Base-by-base conservation (phyloP, 1,140 invertebrate genomes). In the Trialeurodes vaporariorum region DNA sequence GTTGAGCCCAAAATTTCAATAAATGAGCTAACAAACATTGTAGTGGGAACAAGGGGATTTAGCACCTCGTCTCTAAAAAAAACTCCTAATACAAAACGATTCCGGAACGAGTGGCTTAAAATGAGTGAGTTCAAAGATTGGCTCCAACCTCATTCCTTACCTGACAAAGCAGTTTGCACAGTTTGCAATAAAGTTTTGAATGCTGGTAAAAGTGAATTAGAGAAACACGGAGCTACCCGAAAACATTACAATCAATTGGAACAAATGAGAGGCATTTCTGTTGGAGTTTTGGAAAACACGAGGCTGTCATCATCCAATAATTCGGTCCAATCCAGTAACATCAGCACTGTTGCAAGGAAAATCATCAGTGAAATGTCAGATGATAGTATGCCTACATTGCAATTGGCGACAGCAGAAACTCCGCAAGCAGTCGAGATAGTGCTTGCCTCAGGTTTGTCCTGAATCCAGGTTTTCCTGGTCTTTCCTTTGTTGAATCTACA, bases 201-300 rank as follows among this genome's bases (percentile, higher is more conserved):
- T 61, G 71, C 71, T 26, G 75, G 75, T 13, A 75, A 76, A 67
- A 75, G 74, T 70, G 75, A 76, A 61, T 65, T 76, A 27, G 72
- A 75, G 66, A 76, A 76, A 63, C 75, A 76, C 70, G 72, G 73
- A 26, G 68, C 71, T n/a, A 72, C 73, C n/a, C 72, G 72, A 27
- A 74, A 72, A 69, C 75, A 76, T 68, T 68, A 70, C 27, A 71
- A 59, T 67, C 66, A 67, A 13, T 64, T 71, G 64, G 62, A 69
- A 64, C 63, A 66, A 34, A 59, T 59, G 27, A 66, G 64, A 34
- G 64, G 67, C 64, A 63, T 62, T 27, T 58, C 63, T 64, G 27
- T 27, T 63, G 63, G 59, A 27, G 5, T 49, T 49, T 17, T 49
- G 5, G 34, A 49, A 49, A 49, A 17, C 5, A 5, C 34, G 5